A percentile compares a stretch with the other conserved stretches of the same genome.
These are phyloP conservation scores for Abrostola triplasia DNA, from an alignment of 2,888 invertebrate genomes.

Conservation along the genomic window DNA sequence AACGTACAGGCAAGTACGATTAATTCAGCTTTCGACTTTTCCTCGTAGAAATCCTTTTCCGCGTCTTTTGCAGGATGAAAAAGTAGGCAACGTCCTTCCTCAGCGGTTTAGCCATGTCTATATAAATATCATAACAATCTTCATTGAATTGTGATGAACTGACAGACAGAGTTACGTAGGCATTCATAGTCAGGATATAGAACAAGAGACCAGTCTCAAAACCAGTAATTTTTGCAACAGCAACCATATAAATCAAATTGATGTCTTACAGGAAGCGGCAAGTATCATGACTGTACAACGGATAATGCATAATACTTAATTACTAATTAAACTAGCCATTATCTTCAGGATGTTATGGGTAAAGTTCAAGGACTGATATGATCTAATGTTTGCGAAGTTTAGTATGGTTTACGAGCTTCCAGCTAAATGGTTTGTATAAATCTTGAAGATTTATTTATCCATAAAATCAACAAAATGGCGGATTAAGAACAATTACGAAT, in stretches of 20 bases:
- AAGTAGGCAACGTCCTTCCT: too few species aligned
- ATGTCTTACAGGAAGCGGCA: conserved; percentile 36
- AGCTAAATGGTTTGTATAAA: conserved; percentile 5
- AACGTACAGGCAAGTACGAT: too few species aligned
- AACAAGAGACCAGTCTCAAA: neutral
- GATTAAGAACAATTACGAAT: too few species aligned
- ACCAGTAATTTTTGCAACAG: conserved; percentile 7
- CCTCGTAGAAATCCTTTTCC: too few species aligned
- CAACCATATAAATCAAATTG: neutral
- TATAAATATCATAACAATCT: neutral
- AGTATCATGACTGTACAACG: conserved; percentile 6
- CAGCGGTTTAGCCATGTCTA: too few species aligned
- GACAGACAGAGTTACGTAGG: neutral
- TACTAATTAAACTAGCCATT: conserved; percentile 31
- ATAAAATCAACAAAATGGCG: too few species aligned
- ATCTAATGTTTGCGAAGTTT: conserved; percentile 37
- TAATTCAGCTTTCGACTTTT: too few species aligned
- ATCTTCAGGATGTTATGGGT: conserved; percentile 31
- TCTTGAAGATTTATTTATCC: neutral
- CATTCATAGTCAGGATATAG: neutral
- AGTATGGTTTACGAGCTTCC: conserved; percentile 6
- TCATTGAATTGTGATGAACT: neutral
- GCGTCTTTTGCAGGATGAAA: too few species aligned
- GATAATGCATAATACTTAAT: conserved; percentile 26
- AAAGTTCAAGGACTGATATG: conserved; percentile 52